A percentile compares a stretch with the other conserved stretches of the same genome.
These are phyloP conservation scores for Hirtodrosophila cameraria DNA, from an alignment of 2,888 invertebrate genomes.

Conservation along the genomic window DNA sequence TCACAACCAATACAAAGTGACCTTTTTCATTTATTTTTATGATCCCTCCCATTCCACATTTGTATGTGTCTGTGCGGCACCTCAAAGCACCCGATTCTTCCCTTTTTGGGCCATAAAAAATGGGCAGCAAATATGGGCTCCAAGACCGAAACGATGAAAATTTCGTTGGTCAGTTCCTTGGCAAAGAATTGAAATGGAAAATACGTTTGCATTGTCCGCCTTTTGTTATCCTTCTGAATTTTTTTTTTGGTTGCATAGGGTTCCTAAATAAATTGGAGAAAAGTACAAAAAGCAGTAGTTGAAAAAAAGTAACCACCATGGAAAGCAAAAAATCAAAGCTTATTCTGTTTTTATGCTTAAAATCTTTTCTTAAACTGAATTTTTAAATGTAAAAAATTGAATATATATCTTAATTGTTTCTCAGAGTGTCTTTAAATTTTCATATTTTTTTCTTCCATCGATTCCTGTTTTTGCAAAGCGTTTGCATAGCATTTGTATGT, in stretches of 20 bases:
- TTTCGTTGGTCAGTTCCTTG: conserved; percentile 30
- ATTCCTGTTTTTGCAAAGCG: too few species aligned
- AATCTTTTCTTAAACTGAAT: not conserved
- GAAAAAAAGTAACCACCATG: too few species aligned
- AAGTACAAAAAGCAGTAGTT: not conserved
- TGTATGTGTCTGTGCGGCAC: conserved; percentile 11
- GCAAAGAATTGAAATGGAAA: conserved; percentile 19
- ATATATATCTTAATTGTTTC: not conserved
- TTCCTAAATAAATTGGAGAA: conserved; percentile 5
- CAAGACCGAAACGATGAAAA: conserved; percentile 30
- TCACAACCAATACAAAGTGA: conserved; percentile 78
- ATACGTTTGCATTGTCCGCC: conserved; percentile 16
- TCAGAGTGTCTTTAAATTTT: too few species aligned
- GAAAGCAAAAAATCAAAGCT: not conserved
- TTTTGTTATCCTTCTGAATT: conserved; percentile 18
- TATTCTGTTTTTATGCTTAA: too few species aligned
- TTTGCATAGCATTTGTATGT: not conserved
- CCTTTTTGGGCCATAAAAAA: conserved; percentile 47
- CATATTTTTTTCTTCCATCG: too few species aligned
- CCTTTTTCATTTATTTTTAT: conserved; percentile 80
- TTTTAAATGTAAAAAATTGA: not conserved
- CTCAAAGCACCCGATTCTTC: conserved; percentile 7
- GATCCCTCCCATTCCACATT: conserved; percentile 40
- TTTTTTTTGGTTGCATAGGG: conserved; percentile 8
- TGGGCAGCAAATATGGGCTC: conserved; percentile 49